A percentile compares a stretch with the other conserved stretches of the same genome.
Conservation (phyloP, 1,140 invertebrate species). For the Eueides isabella region DNA sequence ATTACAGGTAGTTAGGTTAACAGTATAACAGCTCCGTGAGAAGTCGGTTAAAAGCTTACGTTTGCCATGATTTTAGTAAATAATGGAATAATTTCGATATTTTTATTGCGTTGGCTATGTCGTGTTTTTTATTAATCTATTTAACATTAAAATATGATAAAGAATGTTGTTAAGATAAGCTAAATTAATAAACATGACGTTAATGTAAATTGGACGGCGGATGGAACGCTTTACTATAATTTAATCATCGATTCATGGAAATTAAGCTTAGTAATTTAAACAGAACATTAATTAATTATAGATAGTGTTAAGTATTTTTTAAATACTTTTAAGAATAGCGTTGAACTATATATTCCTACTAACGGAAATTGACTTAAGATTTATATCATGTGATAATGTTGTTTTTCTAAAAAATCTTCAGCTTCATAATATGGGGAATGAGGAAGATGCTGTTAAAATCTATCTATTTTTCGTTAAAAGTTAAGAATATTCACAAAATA, state of each 20-base stretch:
- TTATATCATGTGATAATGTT: background rate
- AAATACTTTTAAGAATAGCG: background rate
- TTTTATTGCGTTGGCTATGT: background rate
- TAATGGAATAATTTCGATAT: background rate
- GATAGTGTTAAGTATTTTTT: conserved; percentile 4
- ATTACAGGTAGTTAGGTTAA: conserved; percentile 78
- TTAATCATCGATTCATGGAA: conserved; percentile 14
- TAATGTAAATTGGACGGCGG: conserved; percentile 11
- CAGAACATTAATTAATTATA: conserved; percentile 12
- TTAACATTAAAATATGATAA: conserved; percentile 12
- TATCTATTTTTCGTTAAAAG: no score
- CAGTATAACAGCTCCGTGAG: conserved; percentile 75
- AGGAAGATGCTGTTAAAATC: no score
- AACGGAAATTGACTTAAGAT: background rate
- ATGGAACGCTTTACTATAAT: conserved; percentile 12
- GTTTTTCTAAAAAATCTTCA: no score
- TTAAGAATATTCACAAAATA: no score
- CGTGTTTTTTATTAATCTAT: conserved; percentile 5
- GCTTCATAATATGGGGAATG: no score
- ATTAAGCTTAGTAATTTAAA: conserved; percentile 10
- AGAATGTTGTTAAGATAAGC: conserved; percentile 12
- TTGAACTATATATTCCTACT: background rate
- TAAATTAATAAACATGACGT: conserved; percentile 12
- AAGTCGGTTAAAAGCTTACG: conserved; percentile 69
- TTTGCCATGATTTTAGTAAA: conserved; percentile 28